phyloP scores from a whole-genome alignment of 2,113 vertebrate genomes.

The Eubucco bourcierii region DNA sequence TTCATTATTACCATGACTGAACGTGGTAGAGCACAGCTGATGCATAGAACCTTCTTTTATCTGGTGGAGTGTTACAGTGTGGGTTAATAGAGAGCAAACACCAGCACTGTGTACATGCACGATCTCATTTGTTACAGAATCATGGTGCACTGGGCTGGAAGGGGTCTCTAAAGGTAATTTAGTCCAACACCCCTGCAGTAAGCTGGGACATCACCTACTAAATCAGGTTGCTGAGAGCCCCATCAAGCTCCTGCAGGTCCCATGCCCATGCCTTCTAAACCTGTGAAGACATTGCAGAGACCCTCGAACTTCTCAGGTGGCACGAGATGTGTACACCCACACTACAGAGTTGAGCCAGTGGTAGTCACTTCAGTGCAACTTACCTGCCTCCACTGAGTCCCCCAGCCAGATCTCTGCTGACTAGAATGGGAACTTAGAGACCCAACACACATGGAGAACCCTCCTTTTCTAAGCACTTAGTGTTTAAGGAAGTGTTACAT shows the following conservation, averaged over 20 bases:
- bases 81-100: neutral
- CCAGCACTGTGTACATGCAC: neutral
- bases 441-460: neutral
- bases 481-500: neutral
- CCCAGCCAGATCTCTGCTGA: neutral
- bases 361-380: neutral
- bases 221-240: too few relatives aligned
- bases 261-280: neutral
- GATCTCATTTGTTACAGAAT: neutral
- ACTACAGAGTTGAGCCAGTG: neutral
- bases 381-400: neutral
- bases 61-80: neutral
- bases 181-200: too few relatives aligned
- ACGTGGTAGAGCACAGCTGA: neutral
- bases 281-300: neutral
- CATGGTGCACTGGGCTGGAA: too few relatives aligned
- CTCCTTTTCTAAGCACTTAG: neutral
- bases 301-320: neutral
- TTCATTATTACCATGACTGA: fast-evolving
- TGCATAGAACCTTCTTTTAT: neutral
- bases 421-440: neutral
- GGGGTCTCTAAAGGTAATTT: too few relatives aligned
- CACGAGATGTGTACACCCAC: neutral
- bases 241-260: neutral
- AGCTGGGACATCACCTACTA: too few relatives aligned